Base-by-base conservation (phyloP, 2,888 invertebrate genomes). In the Mimas tiliae region DNA sequence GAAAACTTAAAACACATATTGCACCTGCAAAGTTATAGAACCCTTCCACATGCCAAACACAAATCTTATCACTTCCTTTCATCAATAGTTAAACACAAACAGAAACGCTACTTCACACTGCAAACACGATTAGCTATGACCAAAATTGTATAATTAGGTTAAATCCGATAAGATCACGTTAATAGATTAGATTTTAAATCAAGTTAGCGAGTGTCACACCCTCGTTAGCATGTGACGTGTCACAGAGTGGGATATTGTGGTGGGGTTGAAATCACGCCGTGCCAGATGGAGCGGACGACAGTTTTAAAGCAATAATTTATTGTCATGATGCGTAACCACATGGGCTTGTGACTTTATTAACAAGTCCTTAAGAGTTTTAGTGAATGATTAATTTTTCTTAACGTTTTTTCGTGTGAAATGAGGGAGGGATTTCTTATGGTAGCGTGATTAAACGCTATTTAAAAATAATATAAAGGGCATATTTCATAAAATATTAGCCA, bases 161-260 rank as follows among this genome's bases (percentile, higher is more conserved):
- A 71, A 66, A 72, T 67, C 67, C 78, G 80, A 84, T 81, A 83
- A 83, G 78, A 77, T 75, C 72, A 73, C 75, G 81, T 82, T 85
- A 86, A 85, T 84, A 84, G 83, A 85, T 85, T 82, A 82, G 75
- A 83, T 80, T 80, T 72, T 76, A 82, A 85, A 85, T 83, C 80
- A 84, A 85, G 82, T 87, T 85, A 79, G 80, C 75, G 71, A 79
- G 69, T 85, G 85, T 86, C 86, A 80, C 82, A 86, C 86, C 88
- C 85, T 88, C 80, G 85, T 86, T 83, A 82, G 38, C 38, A 27
- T 27, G 27, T 27, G 27, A 71, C 65, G 68, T 68, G 65, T 64
- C 68, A 68, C 50, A 38, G 8, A 9, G 38, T 58, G 66, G 62
- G 67, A 58, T 50, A 52, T 63, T 68, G 68, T 66, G 68, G 66